These are phyloP conservation scores for Catamblyrhynchus diadema DNA, from an alignment of 2,797 vertebrate species.

Conservation along the genomic window DNA sequence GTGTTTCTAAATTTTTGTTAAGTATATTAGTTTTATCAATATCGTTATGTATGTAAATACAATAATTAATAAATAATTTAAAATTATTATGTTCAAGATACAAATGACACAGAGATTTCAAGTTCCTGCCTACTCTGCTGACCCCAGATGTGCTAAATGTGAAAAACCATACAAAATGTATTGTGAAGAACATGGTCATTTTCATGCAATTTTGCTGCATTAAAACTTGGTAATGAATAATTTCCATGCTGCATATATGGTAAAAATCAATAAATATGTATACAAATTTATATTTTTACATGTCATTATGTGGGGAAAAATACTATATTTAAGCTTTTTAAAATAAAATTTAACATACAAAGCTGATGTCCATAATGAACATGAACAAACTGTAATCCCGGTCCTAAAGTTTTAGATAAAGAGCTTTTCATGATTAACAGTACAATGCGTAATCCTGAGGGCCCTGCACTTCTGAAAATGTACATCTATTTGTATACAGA, in stretches of 20 bases:
- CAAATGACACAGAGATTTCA: not conserved
- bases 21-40: not conserved
- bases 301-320: not conserved
- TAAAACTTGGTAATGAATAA: not conserved
- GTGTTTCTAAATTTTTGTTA: not conserved
- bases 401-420: not conserved
- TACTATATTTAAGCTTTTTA: not conserved
- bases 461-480: not conserved
- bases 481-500: not conserved
- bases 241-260: not conserved
- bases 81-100: not conserved
- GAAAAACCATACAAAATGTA: not conserved
- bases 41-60: not conserved
- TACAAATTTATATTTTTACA: not conserved
- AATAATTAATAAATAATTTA: not conserved
- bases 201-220: fast-evolving
- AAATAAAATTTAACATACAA: not conserved
- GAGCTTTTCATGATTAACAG: not conserved
- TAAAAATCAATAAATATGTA: not conserved
- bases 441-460: not conserved
- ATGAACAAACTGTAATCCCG: not conserved
- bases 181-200: not conserved
- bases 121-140: not conserved
- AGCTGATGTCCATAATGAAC: not conserved
- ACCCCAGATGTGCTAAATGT: not conserved